Evolutionary conservation across 2,797 vertebrate species (phyloP).

Genomic region (Yasuhikotakia modesta): DNA sequence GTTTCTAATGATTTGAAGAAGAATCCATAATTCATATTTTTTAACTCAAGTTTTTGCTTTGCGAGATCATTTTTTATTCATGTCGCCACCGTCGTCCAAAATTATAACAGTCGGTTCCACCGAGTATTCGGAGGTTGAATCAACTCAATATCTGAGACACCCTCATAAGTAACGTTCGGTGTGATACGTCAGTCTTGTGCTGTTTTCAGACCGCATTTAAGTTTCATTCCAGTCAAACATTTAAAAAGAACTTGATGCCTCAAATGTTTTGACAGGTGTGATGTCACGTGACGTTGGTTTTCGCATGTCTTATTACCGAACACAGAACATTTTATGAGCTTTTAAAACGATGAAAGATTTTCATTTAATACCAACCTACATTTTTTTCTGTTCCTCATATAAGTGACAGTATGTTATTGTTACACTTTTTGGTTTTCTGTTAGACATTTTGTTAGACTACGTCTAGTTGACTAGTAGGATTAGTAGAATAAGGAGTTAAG

Average conservation of each 20-base stretch:
- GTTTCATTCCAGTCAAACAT: neutral
- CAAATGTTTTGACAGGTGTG: neutral
- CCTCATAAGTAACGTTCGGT: neutral
- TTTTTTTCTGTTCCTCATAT: too few relatives aligned
- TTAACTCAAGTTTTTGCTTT: neutral
- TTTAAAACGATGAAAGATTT: too few relatives aligned
- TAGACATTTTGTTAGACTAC: too few relatives aligned
- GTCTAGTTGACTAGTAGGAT: too few relatives aligned
- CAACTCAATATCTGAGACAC: neutral
- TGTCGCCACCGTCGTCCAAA: neutral
- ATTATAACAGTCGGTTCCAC: neutral
- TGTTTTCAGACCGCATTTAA: neutral
- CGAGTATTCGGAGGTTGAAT: neutral
- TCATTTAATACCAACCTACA: too few relatives aligned
- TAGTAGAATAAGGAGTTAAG: too few relatives aligned
- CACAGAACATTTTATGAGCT: too few relatives aligned
- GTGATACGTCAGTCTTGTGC: neutral
- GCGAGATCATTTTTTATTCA: conserved; percentile 5
- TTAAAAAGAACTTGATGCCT: too few relatives aligned
- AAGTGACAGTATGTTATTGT: too few relatives aligned
- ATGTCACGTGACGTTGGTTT: too few relatives aligned
- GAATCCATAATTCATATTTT: conserved; percentile 36
- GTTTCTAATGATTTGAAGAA: conserved; percentile 26
- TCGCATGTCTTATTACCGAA: too few relatives aligned
- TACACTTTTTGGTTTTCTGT: too few relatives aligned